Conservation (phyloP, 2,888 invertebrate genomes). For the Scaptomyza caliginosa region DNA sequence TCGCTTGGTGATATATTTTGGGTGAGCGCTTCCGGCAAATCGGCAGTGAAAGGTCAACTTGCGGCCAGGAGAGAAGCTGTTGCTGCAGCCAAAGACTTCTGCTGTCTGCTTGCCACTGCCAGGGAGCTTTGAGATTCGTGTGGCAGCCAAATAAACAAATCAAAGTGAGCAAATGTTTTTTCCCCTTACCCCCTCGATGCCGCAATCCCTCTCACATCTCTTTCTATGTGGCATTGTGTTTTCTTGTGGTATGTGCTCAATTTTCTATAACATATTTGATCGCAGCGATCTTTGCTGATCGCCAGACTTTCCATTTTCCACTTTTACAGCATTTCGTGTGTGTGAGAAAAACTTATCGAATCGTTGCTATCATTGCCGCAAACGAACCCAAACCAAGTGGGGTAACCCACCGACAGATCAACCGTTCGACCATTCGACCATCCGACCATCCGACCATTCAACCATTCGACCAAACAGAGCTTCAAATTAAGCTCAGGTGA, state of each 20-base stretch:
- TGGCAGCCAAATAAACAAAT: conserved; percentile 74
- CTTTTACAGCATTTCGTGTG: conserved; percentile 51
- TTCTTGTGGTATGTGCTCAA: conserved; percentile 69
- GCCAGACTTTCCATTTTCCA: conserved; percentile 75
- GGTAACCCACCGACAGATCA: conserved; percentile 11
- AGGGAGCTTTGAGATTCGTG: conserved; percentile 72
- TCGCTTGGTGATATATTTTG: conserved; percentile 78
- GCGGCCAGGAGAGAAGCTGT: conserved; percentile 68
- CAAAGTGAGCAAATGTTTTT: conserved; percentile 71
- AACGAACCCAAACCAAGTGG: conserved; percentile 33
- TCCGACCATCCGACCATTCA: neutral
- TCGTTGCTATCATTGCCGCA: conserved; percentile 63
- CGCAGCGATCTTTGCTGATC: conserved; percentile 71
- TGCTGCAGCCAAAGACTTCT: conserved; percentile 40
- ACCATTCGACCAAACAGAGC: conserved; percentile 16
- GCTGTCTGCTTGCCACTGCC: conserved; percentile 60
- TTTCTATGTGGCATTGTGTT: conserved; percentile 48
- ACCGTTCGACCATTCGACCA: conserved; percentile 1
- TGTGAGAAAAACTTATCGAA: conserved; percentile 76
- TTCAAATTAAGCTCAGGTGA: conserved; percentile 81
- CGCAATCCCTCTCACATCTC: neutral
- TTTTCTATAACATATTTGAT: conserved; percentile 77
- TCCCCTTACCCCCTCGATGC: neutral
- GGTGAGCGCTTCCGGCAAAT: conserved; percentile 77
- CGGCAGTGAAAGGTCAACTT: conserved; percentile 74